Evolutionary conservation across 2,113 vertebrate species (phyloP).

Genomic region (Megaleporinus macrocephalus): DNA sequence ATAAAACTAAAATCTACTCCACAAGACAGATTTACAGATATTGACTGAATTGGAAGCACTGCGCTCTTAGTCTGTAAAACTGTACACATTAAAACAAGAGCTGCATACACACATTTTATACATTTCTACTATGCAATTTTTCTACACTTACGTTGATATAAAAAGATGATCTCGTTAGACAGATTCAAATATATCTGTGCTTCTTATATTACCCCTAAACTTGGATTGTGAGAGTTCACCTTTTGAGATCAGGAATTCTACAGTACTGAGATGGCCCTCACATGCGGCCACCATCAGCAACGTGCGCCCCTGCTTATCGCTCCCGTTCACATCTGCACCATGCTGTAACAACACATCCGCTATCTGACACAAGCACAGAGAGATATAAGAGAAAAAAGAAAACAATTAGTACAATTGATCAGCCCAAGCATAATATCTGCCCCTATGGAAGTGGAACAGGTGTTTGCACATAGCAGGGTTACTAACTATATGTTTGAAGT

Average conservation of each 20-base stretch:
- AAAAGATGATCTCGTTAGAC: not conserved
- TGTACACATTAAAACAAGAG: not conserved
- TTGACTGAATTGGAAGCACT: not conserved
- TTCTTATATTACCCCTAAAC: not conserved
- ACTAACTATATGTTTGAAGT: no score
- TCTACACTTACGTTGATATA: not conserved
- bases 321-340: slow-evolving; percentile 89
- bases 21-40: not conserved
- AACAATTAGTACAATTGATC: not conserved
- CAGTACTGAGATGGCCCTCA: slow-evolving; percentile 93
- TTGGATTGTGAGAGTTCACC: slow-evolving; percentile 72
- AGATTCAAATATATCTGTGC: not conserved
- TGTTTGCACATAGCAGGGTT: no score
- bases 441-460: not conserved
- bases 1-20: not conserved
- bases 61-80: not conserved
- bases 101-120: not conserved
- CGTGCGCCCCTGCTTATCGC: slow-evolving; percentile 94
- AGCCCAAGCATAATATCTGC: not conserved
- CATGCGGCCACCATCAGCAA: slow-evolving; percentile 96
- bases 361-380: slow-evolving; percentile 78
- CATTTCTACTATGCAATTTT: not conserved
- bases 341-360: slow-evolving; percentile 86
- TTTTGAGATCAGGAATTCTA: slow-evolving; percentile 92
- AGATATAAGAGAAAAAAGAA: not conserved